These are phyloP conservation scores for Pangasius mekongensis DNA, from an alignment of 2,797 vertebrate genomes.

Conservation along the genomic window DNA sequence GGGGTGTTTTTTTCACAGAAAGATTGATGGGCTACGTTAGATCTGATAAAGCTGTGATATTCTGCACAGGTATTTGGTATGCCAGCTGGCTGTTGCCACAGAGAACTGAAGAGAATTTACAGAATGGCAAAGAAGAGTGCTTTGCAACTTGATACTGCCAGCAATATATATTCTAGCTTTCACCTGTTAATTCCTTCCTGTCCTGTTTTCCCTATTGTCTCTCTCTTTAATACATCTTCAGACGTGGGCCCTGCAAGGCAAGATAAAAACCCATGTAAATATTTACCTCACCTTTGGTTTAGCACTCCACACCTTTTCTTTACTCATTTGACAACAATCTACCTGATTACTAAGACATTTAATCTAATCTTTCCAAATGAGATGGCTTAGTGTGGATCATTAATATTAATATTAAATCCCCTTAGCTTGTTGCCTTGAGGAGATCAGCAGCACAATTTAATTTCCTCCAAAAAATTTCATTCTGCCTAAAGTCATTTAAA, in stretches of 20 bases:
- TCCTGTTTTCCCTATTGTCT: not conserved
- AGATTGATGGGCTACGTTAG: slow-evolving; percentile 16
- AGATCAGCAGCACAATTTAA: slow-evolving; percentile 23
- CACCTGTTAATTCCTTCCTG: not conserved
- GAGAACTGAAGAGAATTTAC: not conserved
- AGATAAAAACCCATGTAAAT: not conserved
- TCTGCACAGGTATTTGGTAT: not conserved
- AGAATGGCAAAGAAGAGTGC: not conserved
- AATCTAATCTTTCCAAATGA: slow-evolving; percentile 28
- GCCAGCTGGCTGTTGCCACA: not conserved
- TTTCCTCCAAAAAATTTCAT: slow-evolving; percentile 24
- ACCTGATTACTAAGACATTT: not conserved
- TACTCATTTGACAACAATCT: slow-evolving; percentile 1
- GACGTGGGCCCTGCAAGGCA: not conserved
- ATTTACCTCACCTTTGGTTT: not conserved
- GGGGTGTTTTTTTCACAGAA: not conserved
- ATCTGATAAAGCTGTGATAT: slow-evolving; percentile 19
- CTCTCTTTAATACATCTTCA: not conserved
- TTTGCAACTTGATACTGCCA: slow-evolving; percentile 1
- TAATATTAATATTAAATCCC: slow-evolving; percentile 26
- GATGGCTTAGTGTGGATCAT: slow-evolving; percentile 1
- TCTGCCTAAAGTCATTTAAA: not conserved
- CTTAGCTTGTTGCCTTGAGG: slow-evolving; percentile 3
- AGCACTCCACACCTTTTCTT: not conserved
- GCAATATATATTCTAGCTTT: not conserved